Evolutionary conservation across 2,113 vertebrate species (phyloP).

Genomic region (Actenoides hombroni): DNA sequence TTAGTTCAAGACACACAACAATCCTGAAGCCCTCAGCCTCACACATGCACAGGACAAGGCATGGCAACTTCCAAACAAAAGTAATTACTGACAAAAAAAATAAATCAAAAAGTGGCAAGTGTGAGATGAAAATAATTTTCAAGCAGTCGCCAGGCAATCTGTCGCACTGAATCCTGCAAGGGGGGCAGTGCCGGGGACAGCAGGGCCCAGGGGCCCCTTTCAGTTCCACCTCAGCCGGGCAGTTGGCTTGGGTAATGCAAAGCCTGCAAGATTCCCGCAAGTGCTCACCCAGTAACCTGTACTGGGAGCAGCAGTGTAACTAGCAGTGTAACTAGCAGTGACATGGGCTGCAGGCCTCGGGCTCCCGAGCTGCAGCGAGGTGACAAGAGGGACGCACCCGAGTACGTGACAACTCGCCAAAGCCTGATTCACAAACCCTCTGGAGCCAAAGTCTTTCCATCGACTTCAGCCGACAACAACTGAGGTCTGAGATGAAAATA

Average conservation of each 20-base stretch:
- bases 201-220: background rate
- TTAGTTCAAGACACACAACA: conserved; percentile 51
- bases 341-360: rapidly evolving
- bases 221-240: rapidly evolving
- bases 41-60: background rate
- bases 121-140: background rate
- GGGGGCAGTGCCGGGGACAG: background rate
- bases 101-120: background rate
- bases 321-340: background rate
- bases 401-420: rapidly evolving
- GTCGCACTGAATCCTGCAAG: background rate
- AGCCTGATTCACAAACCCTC: background rate
- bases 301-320: background rate
- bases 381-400: rapidly evolving
- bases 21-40: background rate
- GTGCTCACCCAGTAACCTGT: background rate
- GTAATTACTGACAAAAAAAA: conserved; percentile 19
- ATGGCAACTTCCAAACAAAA: conserved; percentile 54
- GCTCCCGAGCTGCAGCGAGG: rapidly evolving
- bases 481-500: background rate
- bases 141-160: background rate
- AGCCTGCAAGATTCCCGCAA: background rate
- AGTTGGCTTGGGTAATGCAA: rapidly evolving
- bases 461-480: background rate
- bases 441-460: background rate